Evolutionary conservation across 1,140 invertebrate genomes (phyloP), one percentile per base, ranked within the genome.

Genomic region (Drosophila repleta): DNA sequence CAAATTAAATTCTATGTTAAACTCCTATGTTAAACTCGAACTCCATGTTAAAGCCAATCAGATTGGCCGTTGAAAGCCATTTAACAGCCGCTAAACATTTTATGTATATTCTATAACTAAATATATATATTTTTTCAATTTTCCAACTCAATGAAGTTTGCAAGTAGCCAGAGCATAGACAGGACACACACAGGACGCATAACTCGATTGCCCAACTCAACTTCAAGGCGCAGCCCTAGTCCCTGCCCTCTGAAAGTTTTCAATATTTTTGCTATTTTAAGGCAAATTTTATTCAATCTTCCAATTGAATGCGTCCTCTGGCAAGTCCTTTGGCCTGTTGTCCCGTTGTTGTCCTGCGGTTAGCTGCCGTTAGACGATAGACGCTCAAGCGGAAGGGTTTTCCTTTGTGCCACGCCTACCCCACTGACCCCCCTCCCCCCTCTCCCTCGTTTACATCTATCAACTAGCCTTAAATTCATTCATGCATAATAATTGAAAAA

Each of bases 251-350:
- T 6, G 5, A 53, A 29, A 60, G 43, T 37, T 70, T 64, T 76
- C 43, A 53, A 65, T 71, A 75, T 62, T 52, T 73, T 35, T 52
- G 58, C 64, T 68, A 80, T 85, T 83, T 87, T 76, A 81, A 91
- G 78, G 72, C 90, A 91, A 91, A 91, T 91, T 91, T 91, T 91
- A 91, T 91, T 91, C 90, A 91, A 91, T 91, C 90, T 91, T 91
- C 90, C 90, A 88, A 89, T 74, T 88, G 90, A 91, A 67, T 90
- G 89, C 62, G 51, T 45, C 63, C 60, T 69, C 48, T 46, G 39
- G 60, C 26, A 24, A 6, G 61, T 66, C 24, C 60, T 41, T 41
- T 49, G 49, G 61, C 53, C 56, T 64, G 29, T 71, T 53, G 84
- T 89, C 71, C 64, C 84, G 84, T 51, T 64, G 29, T 71, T 53